phyloP scores from a whole-genome alignment of 2,113 vertebrate genomes.

The Mesoclemmys tuberculata region DNA sequence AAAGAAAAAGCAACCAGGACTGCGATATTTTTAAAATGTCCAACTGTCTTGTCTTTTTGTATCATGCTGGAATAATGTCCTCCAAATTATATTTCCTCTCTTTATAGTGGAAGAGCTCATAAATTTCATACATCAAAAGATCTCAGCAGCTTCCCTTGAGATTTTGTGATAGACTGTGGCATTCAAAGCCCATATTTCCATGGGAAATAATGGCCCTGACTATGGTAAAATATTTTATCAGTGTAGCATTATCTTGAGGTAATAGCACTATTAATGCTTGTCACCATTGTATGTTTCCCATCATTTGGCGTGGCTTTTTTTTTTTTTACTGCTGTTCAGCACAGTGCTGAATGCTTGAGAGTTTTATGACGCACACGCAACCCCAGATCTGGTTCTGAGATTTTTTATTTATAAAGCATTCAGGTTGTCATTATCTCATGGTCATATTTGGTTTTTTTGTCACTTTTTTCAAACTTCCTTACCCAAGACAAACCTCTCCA shows the following conservation, averaged over 20 bases:
- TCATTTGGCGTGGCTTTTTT: not conserved
- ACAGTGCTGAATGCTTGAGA: conserved; percentile 37
- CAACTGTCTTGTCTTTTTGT: conserved; percentile 45
- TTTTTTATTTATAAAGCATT: not conserved
- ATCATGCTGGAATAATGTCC: conserved; percentile 44
- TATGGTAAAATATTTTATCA: conserved; percentile 68
- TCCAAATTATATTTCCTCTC: conserved; percentile 70
- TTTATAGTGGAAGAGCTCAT: conserved; percentile 70
- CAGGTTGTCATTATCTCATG: not conserved
- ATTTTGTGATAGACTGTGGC: conserved; percentile 53
- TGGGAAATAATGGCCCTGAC: conserved; percentile 53
- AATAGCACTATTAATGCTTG: conserved; percentile 52
- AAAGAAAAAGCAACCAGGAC: conserved; percentile 43
- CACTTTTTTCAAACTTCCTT: not conserved
- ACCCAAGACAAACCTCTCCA: not conserved
- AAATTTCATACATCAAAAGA: conserved; percentile 71
- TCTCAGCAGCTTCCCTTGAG: conserved; percentile 37
- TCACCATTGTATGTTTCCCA: conserved; percentile 20
- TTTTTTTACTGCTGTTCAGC: conserved; percentile 25
- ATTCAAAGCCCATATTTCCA: conserved; percentile 58
- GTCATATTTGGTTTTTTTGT: not conserved
- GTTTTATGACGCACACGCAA: not conserved
- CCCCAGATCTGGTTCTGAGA: not conserved
- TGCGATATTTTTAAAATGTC: conserved; percentile 43
- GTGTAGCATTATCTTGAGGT: conserved; percentile 59